phyloP scores from a whole-genome alignment of 2,113 vertebrate genomes.

The Rhombomys opimus region DNA sequence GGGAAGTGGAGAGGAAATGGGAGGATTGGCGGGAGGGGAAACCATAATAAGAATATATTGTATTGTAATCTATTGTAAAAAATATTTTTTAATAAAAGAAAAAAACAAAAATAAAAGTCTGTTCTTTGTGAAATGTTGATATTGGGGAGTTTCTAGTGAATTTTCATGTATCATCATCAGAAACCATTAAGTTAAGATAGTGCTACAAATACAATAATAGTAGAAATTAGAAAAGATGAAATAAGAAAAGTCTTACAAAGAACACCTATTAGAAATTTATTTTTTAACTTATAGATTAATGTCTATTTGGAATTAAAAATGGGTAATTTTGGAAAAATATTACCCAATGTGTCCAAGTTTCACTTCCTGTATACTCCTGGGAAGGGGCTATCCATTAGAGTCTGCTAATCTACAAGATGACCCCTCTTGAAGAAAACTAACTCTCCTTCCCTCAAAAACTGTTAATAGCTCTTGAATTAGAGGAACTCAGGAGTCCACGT shows the following conservation, averaged over 20 bases:
- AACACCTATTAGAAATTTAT: background rate
- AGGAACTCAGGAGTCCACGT: background rate
- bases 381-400: background rate
- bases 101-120: background rate
- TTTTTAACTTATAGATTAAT: background rate
- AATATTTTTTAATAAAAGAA: background rate
- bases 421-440: background rate
- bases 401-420: background rate
- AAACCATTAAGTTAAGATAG: background rate
- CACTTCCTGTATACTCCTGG: background rate
- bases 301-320: background rate
- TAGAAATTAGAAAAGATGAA: background rate
- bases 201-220: background rate
- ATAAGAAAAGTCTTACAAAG: background rate
- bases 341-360: background rate
- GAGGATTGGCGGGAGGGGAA: background rate
- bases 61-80: background rate
- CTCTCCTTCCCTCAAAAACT: background rate
- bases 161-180: background rate
- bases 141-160: background rate
- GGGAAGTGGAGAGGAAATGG: too few relatives aligned
- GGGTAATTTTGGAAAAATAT: background rate
- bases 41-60: background rate
- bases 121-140: background rate
- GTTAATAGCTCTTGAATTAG: background rate